Evolutionary conservation across 1,140 invertebrate genomes (phyloP).

Genomic region (Drusus annulatus): DNA sequence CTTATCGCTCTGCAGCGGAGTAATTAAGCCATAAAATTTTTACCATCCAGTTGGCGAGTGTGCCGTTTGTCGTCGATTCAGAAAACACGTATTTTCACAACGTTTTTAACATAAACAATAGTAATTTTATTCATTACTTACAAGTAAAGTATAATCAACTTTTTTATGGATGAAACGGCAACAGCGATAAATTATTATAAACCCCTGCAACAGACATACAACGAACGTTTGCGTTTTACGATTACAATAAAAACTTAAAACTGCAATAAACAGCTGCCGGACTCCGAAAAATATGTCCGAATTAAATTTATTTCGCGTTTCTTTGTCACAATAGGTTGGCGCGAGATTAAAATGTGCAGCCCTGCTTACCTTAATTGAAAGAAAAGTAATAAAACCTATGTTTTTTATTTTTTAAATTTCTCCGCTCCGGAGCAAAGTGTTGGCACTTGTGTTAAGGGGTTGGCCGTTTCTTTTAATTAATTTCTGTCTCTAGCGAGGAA

Average conservation of each 20-base stretch:
- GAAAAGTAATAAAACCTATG: conserved; percentile 55
- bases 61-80: too few relatives aligned
- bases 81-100: too few relatives aligned
- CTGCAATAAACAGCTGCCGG: neutral
- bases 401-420: conserved; percentile 50
- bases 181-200: neutral
- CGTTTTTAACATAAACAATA: too few relatives aligned
- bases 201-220: neutral
- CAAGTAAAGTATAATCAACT: too few relatives aligned
- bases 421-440: conserved; percentile 48
- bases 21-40: too few relatives aligned
- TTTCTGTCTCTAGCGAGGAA: conserved; percentile 45
- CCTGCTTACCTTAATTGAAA: conserved; percentile 57
- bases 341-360: conserved; percentile 49
- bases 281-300: conserved; percentile 18
- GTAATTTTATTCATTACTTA: too few relatives aligned
- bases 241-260: conserved; percentile 1
- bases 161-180: too few relatives aligned
- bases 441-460: conserved; percentile 43
- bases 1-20: too few relatives aligned
- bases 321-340: conserved; percentile 48
- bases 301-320: conserved; percentile 46
- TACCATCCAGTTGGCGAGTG: too few relatives aligned
- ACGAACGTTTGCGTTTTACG: neutral
- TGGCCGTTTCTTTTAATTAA: conserved; percentile 56